Base-by-base conservation (phyloP, 1,140 invertebrate genomes). In the Drosophila insularis region DNA sequence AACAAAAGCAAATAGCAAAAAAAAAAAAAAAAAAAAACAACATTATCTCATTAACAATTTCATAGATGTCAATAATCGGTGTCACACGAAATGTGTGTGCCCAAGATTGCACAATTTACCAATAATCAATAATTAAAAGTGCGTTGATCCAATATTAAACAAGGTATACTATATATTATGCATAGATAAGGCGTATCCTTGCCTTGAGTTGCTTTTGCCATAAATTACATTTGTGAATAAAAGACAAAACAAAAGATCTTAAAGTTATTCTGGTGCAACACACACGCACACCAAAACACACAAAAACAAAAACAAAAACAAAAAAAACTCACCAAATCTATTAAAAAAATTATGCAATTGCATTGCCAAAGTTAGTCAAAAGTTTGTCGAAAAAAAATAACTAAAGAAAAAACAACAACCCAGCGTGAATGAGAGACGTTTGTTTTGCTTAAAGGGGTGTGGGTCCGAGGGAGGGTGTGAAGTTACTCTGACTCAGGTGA, bases 191-290 rank as follows among this genome's bases (percentile, higher is more conserved):
- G 37, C 72, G 68, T 74, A 86, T 86, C 82, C 81, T 86, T 86
- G 78, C 79, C 82, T 86, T 86, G 82, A 86, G 63, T 53, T 62
- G 66, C 59, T 71, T 58, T 13, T 17, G 55, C 31, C 79, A 86
- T 86, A 86, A 86, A 79, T 86, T 50, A 27, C 27, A 27, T 27
- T 27, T 27, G 27, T 27, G 27, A 27, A 27, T 50, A 14, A 82
- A 81, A 74, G 50, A 32, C 53, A 32, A 69, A 58, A 86, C 82
- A 87, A 86, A 82, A 80, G 63, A 53, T 23, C 31, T 53, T 68
- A 82, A 86, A 80, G 43, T 86, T 86, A 86, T 86, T 86, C 82
- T 86, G 82, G 71, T 82, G 82, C 82, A 86, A 87, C 74, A 74
- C 35, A 74, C 54, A 68, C 55, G 8, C 59, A 14, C 17, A 68